A percentile compares a stretch with the other conserved stretches of the same genome.
Conservation (phyloP, 2,888 invertebrate species). For the Metacarcinus magister region DNA sequence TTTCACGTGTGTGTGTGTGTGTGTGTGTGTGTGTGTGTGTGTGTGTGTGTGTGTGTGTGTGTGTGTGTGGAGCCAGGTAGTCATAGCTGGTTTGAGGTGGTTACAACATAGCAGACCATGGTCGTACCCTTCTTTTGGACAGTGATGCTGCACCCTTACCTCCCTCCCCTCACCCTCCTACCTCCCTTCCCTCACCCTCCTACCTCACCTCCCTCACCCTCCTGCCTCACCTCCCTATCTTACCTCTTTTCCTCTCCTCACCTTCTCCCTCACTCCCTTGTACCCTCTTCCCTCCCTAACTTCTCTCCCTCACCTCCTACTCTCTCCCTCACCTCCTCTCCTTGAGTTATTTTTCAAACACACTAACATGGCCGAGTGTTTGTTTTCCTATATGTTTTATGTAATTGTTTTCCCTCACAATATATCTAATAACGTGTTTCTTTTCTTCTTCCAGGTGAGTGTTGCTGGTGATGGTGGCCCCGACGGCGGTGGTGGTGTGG, state of each 20-base stretch:
- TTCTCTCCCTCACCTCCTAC: not conserved
- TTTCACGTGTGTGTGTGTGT: not conserved
- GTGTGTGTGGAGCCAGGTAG: too few species aligned
- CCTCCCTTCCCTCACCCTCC: not conserved
- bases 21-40: slow-evolving; percentile 2
- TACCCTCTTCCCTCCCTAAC: not conserved
- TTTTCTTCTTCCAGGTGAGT: not conserved
- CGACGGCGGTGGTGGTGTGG: not conserved
- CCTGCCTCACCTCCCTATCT: not conserved
- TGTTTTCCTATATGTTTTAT: not conserved
- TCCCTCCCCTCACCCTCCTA: not conserved
- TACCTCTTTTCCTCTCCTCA: not conserved
- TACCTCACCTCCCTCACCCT: not conserved
- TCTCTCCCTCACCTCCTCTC: not conserved
- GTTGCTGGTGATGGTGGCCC: not conserved
- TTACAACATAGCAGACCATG: not conserved
- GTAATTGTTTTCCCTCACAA: not conserved
- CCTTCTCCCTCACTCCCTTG: not conserved
- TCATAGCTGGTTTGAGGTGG: not conserved
- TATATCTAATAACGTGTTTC: not conserved
- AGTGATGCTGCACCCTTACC: not conserved
- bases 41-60: not conserved
- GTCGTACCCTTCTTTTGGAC: not conserved
- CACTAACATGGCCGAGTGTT: not conserved
- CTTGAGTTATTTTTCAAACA: not conserved